A percentile compares a stretch with the other conserved stretches of the same genome.
phyloP scores from a whole-genome alignment of 64 coral and sea anemone species.

The Montipora cactus region DNA sequence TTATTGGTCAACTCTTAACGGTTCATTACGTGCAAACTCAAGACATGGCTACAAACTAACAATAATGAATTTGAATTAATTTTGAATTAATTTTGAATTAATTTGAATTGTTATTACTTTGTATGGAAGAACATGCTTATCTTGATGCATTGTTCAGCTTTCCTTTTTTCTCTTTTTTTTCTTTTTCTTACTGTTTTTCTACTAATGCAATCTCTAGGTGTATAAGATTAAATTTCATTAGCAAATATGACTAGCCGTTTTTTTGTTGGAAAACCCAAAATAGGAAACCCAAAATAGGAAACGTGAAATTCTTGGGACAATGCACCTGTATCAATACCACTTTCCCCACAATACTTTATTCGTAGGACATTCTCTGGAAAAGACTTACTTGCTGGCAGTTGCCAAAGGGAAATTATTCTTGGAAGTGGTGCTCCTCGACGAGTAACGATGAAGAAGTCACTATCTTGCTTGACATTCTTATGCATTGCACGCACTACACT shows the following conservation, averaged over 20 bases:
- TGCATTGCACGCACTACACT: slow-evolving; percentile 65
- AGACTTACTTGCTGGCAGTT: slow-evolving; percentile 63
- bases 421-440: slow-evolving; percentile 56
- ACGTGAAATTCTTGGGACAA: slow-evolving; percentile 76
- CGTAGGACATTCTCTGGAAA: slow-evolving; percentile 72
- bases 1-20: too few species aligned
- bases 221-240: background rate
- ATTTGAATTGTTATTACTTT: background rate
- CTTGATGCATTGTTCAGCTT: background rate
- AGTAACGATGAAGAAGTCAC: slow-evolving; percentile 53
- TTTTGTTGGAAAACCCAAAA: background rate
- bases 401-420: slow-evolving; percentile 73
- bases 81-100: background rate
- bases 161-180: too few species aligned
- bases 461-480: slow-evolving; percentile 55
- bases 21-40: too few species aligned
- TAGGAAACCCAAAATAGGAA: background rate
- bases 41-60: too few species aligned
- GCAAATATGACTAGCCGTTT: background rate
- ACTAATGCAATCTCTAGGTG: background rate
- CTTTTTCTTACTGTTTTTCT: background rate
- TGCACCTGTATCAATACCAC: slow-evolving; percentile 81
- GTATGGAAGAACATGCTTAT: background rate
- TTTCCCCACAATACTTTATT: slow-evolving; percentile 80
- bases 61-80: too few species aligned